Base-by-base conservation (phyloP, 2,797 vertebrate species). In the Ctenosaura bakeri region DNA sequence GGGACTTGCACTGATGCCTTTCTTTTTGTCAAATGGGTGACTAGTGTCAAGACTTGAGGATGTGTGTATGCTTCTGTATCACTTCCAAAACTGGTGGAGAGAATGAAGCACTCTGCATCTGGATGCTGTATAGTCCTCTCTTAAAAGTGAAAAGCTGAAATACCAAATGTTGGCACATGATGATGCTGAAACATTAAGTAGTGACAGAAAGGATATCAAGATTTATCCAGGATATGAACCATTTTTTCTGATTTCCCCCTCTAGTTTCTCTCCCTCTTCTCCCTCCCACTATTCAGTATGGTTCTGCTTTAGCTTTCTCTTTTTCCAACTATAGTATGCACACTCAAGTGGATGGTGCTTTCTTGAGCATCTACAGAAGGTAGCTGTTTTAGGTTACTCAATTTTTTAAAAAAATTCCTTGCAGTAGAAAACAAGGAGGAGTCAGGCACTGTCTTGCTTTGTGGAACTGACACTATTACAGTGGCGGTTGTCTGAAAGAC, bases 11-110 rank as follows among this genome's bases (percentile, higher is more conserved):
- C 88, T 62, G 0, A 71, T 88, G 66, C 92, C 90, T 64, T 85
- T 93, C 83, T 88, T 91, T 93, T 87, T 93, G 92, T 95, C 92
- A 90, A 22, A 82, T 0, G 24, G 62, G 54, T 82, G 80, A 95
- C 84, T 26, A 83, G 50, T 94, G 91, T 89, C 93, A 90, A 92
- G 88, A 90, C 94, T 86, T 50, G 83, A 87, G 73, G 62, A 59
- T 91, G 90, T 59, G 85, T 93, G 78, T 85, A 84, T 56, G 66
- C n/a, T 62, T 52, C 52, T 90, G 10, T 1, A 38, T 89, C 85
- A 82, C 66, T 79, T 18, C 3, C 54, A 22, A 92, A 29, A 22
- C 54, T 50, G 78, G 42, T 46, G 42, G 42, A 46, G 4, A 46
- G 42, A 46, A 46, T 46, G 42, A 46, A 46, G 42, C 2, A 4